Evolutionary conservation across 2,888 invertebrate genomes (phyloP), one percentile per base, ranked within the genome.

Genomic region (Drosophila lacicola): DNA sequence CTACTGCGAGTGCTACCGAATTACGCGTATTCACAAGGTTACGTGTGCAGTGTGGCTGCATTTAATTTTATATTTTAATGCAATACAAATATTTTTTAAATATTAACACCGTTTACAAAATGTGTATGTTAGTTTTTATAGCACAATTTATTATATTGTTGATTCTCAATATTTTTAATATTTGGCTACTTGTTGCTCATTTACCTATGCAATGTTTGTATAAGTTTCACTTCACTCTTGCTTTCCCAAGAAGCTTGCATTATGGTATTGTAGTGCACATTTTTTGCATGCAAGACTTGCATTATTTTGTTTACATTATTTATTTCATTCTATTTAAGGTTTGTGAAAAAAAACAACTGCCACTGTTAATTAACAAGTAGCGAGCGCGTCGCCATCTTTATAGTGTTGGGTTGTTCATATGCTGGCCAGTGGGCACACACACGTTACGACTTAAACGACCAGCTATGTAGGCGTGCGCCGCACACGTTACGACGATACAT

Each of bases 11-110:
- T 77, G 78, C 70, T 89, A 90, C 92, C 85, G 92, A 91, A 91
- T 89, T 92, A 92, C 92, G 92, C 92, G 89, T 83, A 76, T 80
- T 88, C 86, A 89, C 91, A 92, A 92, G 92, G 92, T 92, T 92
- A 92, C 92, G 92, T 91, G 84, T 90, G 90, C 87, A 82, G 69
- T 65, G 33, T 37, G 42, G 33, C 19, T 61, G 54, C 65, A 36
- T 64, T 64, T 57, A 46, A 45, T 61, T 68, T 70, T 49, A n/a
- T 33, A 21, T 65, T 51, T 33, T 44, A 2, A 21, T 17, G 21
- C 1, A 29, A 29, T 29, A 6, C 29, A 29, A 8, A 29, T 29
- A 29, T 29, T 29, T 8, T 2, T 29, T 29, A 29, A 29, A 5
- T 29, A 29, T 29, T 29, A 8, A 8, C 29, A 29, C 29, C 8